These are phyloP conservation scores for Megathymus violae DNA, from an alignment of 1,140 invertebrate species.

Conservation along the genomic window DNA sequence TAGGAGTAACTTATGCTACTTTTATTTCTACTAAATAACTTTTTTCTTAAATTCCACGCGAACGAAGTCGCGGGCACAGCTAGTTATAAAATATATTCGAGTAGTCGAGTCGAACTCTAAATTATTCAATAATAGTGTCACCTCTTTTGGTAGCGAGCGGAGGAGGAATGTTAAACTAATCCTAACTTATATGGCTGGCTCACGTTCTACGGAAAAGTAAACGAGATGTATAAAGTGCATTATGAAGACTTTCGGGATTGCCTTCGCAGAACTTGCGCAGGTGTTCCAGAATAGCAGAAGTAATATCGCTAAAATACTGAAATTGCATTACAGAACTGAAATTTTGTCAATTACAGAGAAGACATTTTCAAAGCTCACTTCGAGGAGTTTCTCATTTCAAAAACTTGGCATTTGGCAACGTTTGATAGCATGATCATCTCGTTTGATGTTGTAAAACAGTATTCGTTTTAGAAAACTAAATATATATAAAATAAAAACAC, in stretches of 20 bases:
- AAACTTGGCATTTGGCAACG: conserved; percentile 5
- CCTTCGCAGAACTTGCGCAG: conserved; percentile 38
- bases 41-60: no score
- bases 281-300: conserved; percentile 47
- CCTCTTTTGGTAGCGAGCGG: conserved; percentile 50
- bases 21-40: no score
- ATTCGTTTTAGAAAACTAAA: no score
- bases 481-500: no score
- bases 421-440: no score
- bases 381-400: background rate
- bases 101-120: background rate
- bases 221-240: conserved; percentile 49
- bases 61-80: no score
- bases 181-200: conserved; percentile 41
- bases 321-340: conserved; percentile 44
- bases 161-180: conserved; percentile 54
- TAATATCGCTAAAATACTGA: conserved; percentile 36
- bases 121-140: conserved; percentile 38
- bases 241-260: conserved; percentile 52
- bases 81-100: no score
- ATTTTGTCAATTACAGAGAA: conserved; percentile 14
- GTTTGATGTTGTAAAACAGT: no score
- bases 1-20: background rate
- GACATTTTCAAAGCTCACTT: background rate
- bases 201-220: conserved; percentile 44